Conservation (phyloP, 2,797 vertebrate species). For the Huso huso region DNA sequence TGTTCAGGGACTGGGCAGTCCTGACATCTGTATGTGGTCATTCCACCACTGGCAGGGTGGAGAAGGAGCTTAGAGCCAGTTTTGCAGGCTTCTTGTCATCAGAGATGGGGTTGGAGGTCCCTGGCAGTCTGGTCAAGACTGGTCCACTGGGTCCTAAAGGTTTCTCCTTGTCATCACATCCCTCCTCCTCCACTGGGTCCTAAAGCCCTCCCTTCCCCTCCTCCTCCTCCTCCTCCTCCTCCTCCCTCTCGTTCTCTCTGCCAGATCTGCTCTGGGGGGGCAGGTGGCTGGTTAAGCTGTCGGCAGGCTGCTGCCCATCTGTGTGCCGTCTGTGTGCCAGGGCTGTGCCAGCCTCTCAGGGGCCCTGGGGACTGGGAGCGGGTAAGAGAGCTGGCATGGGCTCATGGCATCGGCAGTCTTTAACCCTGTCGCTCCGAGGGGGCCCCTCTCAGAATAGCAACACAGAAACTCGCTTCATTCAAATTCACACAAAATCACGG, state of each 20-base stretch:
- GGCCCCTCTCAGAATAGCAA: conserved; percentile 16
- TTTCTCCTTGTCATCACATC: too few relatives aligned
- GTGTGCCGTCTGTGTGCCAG: conserved; percentile 63
- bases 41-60: too few relatives aligned
- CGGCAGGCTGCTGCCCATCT: conserved; percentile 68
- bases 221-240: too few relatives aligned
- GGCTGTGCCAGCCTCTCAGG: conserved; percentile 52
- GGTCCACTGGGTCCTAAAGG: not conserved
- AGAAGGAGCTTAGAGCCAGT: too few relatives aligned
- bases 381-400: too few relatives aligned
- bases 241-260: too few relatives aligned
- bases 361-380: not conserved
- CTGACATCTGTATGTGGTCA: too few relatives aligned
- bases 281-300: conserved; percentile 69
- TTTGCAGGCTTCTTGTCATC: too few relatives aligned
- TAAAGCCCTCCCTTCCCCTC: not conserved
- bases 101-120: not conserved
- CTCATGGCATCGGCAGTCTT: conserved; percentile 24
- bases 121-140: too few relatives aligned
- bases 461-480: too few relatives aligned
- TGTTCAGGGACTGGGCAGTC: too few relatives aligned
- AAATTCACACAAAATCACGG: too few relatives aligned
- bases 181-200: not conserved
- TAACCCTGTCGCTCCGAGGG: conserved; percentile 53
- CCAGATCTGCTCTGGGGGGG: conserved; percentile 27